A percentile compares a stretch with the other conserved stretches of the same genome.
phyloP scores from a whole-genome alignment of 2,888 invertebrate genomes.

The Melolontha melolontha region DNA sequence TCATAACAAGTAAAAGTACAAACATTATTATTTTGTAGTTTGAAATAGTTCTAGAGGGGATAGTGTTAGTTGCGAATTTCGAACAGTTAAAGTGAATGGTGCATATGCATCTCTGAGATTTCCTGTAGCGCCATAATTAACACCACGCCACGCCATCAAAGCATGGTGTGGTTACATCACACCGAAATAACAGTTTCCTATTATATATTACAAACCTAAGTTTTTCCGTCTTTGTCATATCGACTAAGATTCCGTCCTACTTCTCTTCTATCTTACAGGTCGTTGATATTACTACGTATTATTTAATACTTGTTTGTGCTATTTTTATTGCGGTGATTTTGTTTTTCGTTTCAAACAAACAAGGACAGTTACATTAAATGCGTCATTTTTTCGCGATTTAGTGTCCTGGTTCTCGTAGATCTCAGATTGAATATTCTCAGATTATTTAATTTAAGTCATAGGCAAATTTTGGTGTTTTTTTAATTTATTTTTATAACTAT shows the following conservation, averaged over 20 bases:
- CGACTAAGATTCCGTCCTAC: neutral
- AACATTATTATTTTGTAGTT: neutral
- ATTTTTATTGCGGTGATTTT: neutral
- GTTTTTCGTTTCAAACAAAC: slow-evolving; percentile 9
- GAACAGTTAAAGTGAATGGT: slow-evolving; percentile 9
- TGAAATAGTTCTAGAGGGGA: neutral
- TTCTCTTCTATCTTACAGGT: slow-evolving; percentile 7
- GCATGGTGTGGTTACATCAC: slow-evolving; percentile 22
- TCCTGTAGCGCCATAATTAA: slow-evolving; percentile 31
- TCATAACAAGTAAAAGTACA: neutral
- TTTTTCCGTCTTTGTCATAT: neutral
- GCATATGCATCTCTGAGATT: slow-evolving; percentile 25
- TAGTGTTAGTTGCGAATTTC: slow-evolving; percentile 2
- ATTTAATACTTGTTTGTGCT: too few species aligned
- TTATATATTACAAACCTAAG: neutral
- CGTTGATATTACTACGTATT: slow-evolving; percentile 1
- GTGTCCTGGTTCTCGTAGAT: too few species aligned
- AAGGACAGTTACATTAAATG: slow-evolving; percentile 1
- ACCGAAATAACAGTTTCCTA: slow-evolving; percentile 11
- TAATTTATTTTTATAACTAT: too few species aligned
- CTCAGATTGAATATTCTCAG: too few species aligned
- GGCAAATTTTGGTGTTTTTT: too few species aligned
- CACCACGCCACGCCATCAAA: slow-evolving; percentile 1
- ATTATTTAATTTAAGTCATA: too few species aligned
- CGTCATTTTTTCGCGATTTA: slow-evolving; percentile 8